Evolutionary conservation across 2,113 vertebrate species (phyloP).

Genomic region (Anguilla rostrata): DNA sequence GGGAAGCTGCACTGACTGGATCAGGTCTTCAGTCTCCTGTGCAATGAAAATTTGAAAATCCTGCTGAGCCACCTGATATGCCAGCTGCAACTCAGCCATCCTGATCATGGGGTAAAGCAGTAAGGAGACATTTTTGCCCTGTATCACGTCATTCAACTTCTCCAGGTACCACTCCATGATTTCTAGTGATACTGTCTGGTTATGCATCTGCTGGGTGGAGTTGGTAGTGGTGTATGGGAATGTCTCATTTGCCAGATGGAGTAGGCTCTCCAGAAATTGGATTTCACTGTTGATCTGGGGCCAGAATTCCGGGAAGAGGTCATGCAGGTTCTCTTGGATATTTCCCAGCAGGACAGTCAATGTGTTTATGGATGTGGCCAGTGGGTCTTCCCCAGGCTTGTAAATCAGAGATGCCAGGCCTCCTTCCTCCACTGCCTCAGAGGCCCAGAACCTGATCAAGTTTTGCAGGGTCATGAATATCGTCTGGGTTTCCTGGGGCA

Average conservation of each 20-base stretch:
- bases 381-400: constrained; percentile 33
- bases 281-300: constrained; percentile 58
- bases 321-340: constrained; percentile 56
- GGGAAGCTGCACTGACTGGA: constrained; percentile 47
- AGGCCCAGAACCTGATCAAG: constrained; percentile 45
- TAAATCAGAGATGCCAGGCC: constrained; percentile 15
- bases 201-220: constrained; percentile 37
- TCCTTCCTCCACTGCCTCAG: constrained; percentile 38
- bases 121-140: constrained; percentile 40
- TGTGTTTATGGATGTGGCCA: constrained; percentile 24
- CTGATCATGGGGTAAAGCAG: constrained; percentile 52
- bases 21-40: constrained; percentile 47
- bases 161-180: constrained; percentile 65
- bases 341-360: constrained; percentile 48
- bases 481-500: constrained; percentile 30
- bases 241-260: constrained; percentile 39
- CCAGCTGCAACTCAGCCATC: constrained; percentile 57
- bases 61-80: constrained; percentile 42
- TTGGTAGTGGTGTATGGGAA: constrained; percentile 47
- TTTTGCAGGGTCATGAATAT: constrained; percentile 46
- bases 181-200: constrained; percentile 47
- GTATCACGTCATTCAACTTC: constrained; percentile 59
- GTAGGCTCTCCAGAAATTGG: constrained; percentile 55
- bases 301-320: constrained; percentile 45
- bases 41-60: constrained; percentile 50